A percentile compares a stretch with the other conserved stretches of the same genome.
phyloP scores from a whole-genome alignment of 2,113 vertebrate species.

The Neotoma lepida region DNA sequence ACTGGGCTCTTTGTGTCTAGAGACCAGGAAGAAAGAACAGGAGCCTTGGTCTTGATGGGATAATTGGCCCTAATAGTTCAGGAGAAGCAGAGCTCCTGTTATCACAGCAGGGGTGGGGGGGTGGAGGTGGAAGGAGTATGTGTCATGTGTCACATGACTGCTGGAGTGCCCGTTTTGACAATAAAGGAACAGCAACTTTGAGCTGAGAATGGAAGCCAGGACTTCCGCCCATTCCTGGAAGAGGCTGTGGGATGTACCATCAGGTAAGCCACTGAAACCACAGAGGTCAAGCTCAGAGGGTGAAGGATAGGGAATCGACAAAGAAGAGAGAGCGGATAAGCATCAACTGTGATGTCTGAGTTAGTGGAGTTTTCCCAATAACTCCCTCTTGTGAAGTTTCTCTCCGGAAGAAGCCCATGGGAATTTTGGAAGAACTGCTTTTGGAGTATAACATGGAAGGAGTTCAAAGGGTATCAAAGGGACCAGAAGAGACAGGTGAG shows the following conservation, averaged over 20 bases:
- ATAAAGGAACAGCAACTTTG: neutral
- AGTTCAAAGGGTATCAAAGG: neutral
- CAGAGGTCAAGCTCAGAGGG: neutral
- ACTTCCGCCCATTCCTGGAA: neutral
- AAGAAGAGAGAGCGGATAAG: neutral
- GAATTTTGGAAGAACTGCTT: neutral
- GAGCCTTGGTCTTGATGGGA: neutral
- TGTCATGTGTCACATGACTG: neutral
- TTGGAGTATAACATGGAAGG: neutral
- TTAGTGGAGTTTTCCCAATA: neutral
- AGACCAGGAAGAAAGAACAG: neutral
- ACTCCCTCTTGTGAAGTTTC: neutral
- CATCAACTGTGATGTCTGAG: neutral
- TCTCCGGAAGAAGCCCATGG: neutral
- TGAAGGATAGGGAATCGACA: neutral
- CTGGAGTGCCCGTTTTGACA: neutral
- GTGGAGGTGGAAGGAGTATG: neutral
- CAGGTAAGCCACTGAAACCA: neutral
- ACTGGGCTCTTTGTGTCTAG: neutral
- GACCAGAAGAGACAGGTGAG: neutral
- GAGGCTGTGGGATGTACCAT: neutral
- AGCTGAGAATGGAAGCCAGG: neutral
- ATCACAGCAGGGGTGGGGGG: accelerated
- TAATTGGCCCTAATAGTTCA: neutral
- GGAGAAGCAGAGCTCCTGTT: neutral